These are phyloP conservation scores for Rhyacophila brunnea DNA, from an alignment of 1,140 invertebrate genomes.

Conservation along the genomic window DNA sequence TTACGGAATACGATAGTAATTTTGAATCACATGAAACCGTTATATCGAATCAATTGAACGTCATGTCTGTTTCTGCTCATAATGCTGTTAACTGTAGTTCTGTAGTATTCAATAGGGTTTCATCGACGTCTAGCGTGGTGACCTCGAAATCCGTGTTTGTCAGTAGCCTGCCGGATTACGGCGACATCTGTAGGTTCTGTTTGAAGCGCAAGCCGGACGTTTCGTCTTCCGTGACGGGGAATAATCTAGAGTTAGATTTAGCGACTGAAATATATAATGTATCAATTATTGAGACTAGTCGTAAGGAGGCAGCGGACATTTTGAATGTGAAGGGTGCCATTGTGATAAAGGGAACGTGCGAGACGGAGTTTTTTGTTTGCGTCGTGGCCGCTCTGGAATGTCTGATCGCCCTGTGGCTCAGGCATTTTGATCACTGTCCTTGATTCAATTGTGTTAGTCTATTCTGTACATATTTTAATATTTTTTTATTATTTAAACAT, in stretches of 20 bases:
- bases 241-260: constrained; percentile 8
- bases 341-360: constrained; percentile 4
- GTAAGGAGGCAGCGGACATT: not conserved
- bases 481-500: no score
- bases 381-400: constrained; percentile 30
- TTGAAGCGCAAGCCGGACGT: constrained; percentile 26
- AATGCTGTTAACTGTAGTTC: no score
- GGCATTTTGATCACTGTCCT: constrained; percentile 23
- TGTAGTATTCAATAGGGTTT: no score
- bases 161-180: constrained; percentile 26
- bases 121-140: not conserved
- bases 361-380: constrained; percentile 29
- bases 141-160: not conserved
- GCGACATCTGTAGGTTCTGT: constrained; percentile 28
- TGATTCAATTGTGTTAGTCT: no score
- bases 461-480: no score
- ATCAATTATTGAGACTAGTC: constrained; percentile 7
- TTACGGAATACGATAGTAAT: no score
- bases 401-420: constrained; percentile 27
- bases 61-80: no score
- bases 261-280: constrained; percentile 26
- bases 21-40: no score
- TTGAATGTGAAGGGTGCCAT: constrained; percentile 18
- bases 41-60: no score
- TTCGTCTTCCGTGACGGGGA: not conserved